Base-by-base conservation (phyloP, 2,113 vertebrate genomes). In the Ceyx melanurus region DNA sequence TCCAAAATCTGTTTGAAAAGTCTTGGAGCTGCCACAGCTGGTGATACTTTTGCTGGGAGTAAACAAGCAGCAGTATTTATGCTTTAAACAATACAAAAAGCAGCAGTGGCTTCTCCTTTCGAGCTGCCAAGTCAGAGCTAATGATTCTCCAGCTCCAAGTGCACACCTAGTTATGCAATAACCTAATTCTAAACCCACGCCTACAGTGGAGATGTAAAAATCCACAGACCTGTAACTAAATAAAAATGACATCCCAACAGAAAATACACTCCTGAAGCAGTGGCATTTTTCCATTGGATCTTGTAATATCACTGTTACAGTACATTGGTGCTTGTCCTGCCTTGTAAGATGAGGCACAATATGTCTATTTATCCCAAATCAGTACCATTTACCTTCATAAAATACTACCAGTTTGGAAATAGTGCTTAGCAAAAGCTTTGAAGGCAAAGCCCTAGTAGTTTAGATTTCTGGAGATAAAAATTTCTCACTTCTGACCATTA, bases 111-210 rank as follows among this genome's bases (percentile, higher is more conserved):
- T 77, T 17, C 45, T 94, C 77, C 79, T 93, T 78, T 89, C 70
- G 89, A 84, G n/a, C 35, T 87, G 73, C 77, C 66, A 95, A 92
- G 53, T 64, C 65, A 84, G 90, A 92, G 86, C 70, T 71, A 89
- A 86, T 3, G 2, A 82, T 60, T 72, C 57, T 54, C 78, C 70
- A 87, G 65, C 89, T 82, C 70, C 29, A 84, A 92, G 77, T 72
- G 77, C 81, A 95, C 90, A 53, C 57, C 66, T 64, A 35, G 40
- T 95, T 94, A 95, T 42, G 73, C 87, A 93, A 89, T 40, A 29
- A 29, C 92, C 64, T 81, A 91, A 75, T 92, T 93, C 76, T 65
- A 86, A 95, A 89, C 48, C 93, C 83, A 90, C 77, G 78, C 89
- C 91, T 89, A 84, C n/a, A 1, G 74, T 7, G 13, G 9, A 23